phyloP scores from a whole-genome alignment of 37 sponge, comb jelly and placozoan species.

The Ianthella basta region DNA sequence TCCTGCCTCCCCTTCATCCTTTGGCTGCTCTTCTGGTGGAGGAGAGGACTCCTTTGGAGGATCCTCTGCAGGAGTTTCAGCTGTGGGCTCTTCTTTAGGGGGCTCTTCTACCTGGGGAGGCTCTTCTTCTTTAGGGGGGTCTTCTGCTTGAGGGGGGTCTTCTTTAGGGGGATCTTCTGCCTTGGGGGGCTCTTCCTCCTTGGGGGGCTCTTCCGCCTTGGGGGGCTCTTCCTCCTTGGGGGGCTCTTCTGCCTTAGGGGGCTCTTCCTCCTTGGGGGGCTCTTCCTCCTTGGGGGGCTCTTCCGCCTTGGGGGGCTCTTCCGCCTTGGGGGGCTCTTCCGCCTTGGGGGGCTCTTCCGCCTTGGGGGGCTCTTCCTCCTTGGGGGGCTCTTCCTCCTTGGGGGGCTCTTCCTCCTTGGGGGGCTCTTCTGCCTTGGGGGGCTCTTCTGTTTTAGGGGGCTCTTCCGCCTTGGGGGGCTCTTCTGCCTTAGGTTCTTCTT shows the following conservation, averaged over 20 bases:
- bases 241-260: slow-evolving; percentile 25
- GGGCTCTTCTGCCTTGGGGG: slow-evolving; percentile 17
- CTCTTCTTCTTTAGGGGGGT: slow-evolving; percentile 17
- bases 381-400: background rate
- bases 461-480: slow-evolving; percentile 19
- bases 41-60: slow-evolving; percentile 2
- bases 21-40: background rate
- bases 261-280: slow-evolving; percentile 11
- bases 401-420: slow-evolving; percentile 27
- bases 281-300: background rate
- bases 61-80: background rate
- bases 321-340: slow-evolving; percentile 15
- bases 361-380: slow-evolving; percentile 8
- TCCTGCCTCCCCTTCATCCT: slow-evolving; percentile 1
- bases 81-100: background rate
- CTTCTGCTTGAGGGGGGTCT: slow-evolving; percentile 10
- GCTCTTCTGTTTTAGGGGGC: slow-evolving; percentile 22
- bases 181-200: background rate
- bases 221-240: slow-evolving; percentile 19
- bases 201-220: slow-evolving; percentile 23
- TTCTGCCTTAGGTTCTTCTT: background rate
- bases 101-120: slow-evolving; percentile 23
- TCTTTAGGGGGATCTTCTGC: slow-evolving; percentile 27
- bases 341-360: background rate
- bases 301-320: background rate